These are phyloP conservation scores for Colostygia pectinataria DNA, from an alignment of 2,888 invertebrate genomes.

Conservation along the genomic window DNA sequence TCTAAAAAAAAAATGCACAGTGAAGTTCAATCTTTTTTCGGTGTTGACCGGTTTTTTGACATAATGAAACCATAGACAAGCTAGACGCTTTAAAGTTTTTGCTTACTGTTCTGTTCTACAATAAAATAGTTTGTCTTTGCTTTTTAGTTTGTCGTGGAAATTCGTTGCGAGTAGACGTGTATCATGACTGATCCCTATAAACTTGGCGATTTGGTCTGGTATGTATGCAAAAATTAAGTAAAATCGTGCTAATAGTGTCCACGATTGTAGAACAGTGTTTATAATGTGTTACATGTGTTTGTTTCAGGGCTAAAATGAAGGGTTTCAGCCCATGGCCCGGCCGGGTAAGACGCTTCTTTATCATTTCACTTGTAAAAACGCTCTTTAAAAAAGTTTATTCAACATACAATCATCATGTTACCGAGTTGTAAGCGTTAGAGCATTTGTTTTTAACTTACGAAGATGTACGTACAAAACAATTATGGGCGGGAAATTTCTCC, in stretches of 20 bases:
- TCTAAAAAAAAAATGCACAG: constrained; percentile 8
- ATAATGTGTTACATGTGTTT: constrained; percentile 49
- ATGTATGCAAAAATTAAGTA: constrained; percentile 53
- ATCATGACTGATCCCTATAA: constrained; percentile 73
- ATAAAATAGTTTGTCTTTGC: constrained; percentile 54
- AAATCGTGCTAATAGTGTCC: constrained; percentile 47
- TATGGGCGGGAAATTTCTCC: constrained; percentile 59
- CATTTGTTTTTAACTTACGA: constrained; percentile 37
- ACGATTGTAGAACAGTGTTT: constrained; percentile 49
- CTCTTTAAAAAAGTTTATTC: constrained; percentile 12
- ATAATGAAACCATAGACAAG: constrained; percentile 51
- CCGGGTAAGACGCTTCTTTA: constrained; percentile 89
- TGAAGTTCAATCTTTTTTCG: constrained; percentile 37
- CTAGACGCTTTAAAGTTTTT: constrained; percentile 40
- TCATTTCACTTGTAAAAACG: constrained; percentile 37
- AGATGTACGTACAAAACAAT: constrained; percentile 30
- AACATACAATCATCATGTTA: constrained; percentile 12
- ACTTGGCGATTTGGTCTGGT: constrained; percentile 83
- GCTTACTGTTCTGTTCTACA: constrained; percentile 21
- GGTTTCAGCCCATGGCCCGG: constrained; percentile 98
- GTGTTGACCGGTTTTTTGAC: constrained; percentile 15
- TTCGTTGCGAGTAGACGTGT: constrained; percentile 50
- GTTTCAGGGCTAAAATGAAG: constrained; percentile 98
- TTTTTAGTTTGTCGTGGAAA: constrained; percentile 72
- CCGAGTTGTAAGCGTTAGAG: constrained; percentile 1